Evolutionary conservation across 2,113 vertebrate genomes (phyloP).

Genomic region (Mus spicilegus): DNA sequence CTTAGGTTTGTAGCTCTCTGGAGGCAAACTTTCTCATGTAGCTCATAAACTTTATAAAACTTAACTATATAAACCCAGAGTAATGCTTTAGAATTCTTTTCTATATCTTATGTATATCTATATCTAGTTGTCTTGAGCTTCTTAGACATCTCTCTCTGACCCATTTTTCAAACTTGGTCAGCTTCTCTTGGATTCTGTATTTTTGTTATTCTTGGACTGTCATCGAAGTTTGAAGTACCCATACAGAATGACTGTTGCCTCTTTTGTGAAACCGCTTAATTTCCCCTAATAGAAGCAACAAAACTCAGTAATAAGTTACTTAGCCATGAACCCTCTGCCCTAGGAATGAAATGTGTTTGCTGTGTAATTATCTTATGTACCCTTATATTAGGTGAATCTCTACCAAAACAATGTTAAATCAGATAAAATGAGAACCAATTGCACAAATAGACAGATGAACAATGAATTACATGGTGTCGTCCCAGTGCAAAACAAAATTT

Average conservation of each 20-base stretch:
- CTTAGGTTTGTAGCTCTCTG: background rate
- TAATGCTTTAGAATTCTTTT: background rate
- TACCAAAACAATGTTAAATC: background rate
- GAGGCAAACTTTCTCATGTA: background rate
- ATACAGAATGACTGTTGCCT: background rate
- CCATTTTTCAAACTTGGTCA: background rate
- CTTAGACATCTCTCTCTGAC: background rate
- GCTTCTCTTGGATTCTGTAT: background rate
- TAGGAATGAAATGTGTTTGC: background rate
- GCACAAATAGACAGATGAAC: background rate
- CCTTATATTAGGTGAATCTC: background rate
- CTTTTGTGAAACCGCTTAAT: slow-evolving; percentile 15
- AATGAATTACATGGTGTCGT: background rate
- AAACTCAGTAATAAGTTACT: background rate
- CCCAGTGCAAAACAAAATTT: background rate
- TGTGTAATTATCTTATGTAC: background rate
- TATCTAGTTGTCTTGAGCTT: background rate
- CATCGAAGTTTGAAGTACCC: slow-evolving; percentile 34
- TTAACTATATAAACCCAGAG: background rate
- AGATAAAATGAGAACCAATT: background rate
- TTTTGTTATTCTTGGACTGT: slow-evolving; percentile 12
- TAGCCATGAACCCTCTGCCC: background rate
- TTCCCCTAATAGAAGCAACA: background rate
- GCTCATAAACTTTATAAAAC: background rate
- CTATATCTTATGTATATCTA: background rate